Evolutionary conservation across 1,140 invertebrate genomes (phyloP).

Genomic region (Nasonia vitripennis): DNA sequence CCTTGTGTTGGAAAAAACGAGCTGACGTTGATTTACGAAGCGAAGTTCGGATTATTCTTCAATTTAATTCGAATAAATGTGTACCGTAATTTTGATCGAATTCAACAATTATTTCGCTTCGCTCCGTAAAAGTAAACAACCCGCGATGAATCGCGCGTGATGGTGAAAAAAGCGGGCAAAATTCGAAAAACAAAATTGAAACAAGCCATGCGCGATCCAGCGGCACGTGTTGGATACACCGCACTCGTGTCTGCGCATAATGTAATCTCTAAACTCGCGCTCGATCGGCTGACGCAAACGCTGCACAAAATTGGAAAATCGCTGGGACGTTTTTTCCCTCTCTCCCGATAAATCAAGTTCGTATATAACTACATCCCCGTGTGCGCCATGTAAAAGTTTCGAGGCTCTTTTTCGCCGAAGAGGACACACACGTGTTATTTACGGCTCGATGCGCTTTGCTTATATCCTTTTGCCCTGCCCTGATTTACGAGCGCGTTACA

Average conservation of each 20-base stretch:
- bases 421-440: neutral
- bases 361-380: neutral
- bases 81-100: too few species aligned
- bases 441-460: neutral
- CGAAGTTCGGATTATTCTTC: too few species aligned
- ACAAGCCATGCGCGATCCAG: slow-evolving; percentile 7
- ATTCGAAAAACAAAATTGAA: slow-evolving; percentile 5
- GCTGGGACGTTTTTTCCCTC: neutral
- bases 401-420: neutral
- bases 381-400: neutral
- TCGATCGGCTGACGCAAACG: neutral
- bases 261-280: neutral
- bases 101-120: too few species aligned
- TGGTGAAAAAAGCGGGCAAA: neutral
- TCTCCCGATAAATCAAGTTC: neutral
- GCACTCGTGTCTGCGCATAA: neutral
- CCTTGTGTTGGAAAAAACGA: neutral
- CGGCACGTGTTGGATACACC: neutral
- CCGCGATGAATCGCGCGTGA: neutral
- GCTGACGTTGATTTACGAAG: too few species aligned
- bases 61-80: too few species aligned
- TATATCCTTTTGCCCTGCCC: neutral
- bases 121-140: too few species aligned
- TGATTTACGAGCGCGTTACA: neutral
- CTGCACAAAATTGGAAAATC: neutral